phyloP scores from a whole-genome alignment of 2,888 invertebrate genomes.

The Rosalia funebris region DNA sequence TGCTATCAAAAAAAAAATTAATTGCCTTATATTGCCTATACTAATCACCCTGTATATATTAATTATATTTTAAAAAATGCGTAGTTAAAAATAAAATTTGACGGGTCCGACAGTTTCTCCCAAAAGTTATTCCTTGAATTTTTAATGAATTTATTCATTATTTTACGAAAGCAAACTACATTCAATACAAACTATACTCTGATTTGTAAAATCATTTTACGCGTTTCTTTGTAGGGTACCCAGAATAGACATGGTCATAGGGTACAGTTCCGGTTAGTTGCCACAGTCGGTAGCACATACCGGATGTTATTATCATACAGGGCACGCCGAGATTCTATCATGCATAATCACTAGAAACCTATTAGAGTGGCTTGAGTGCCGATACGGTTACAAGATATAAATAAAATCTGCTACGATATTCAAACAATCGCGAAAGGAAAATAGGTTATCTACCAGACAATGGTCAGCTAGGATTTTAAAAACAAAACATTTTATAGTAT shows the following conservation, averaged over 20 bases:
- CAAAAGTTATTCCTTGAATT: too few species aligned
- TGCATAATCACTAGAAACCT: conserved; percentile 18
- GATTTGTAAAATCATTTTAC: conserved; percentile 5
- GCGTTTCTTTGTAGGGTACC: conserved; percentile 7
- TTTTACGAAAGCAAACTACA: too few species aligned
- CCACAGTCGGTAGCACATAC: conserved; percentile 12
- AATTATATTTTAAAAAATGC: too few species aligned
- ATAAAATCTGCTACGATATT: conserved; percentile 12
- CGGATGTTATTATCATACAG: conserved; percentile 23
- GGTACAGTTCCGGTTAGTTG: conserved; percentile 18
- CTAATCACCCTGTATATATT: too few species aligned
- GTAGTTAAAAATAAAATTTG: too few species aligned
- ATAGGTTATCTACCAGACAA: neutral
- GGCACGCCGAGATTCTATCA: conserved; percentile 22
- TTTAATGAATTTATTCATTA: too few species aligned
- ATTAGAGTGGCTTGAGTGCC: conserved; percentile 21
- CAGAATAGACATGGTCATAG: conserved; percentile 16
- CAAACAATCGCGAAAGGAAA: conserved; percentile 5
- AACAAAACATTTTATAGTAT: too few species aligned
- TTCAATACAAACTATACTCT: too few species aligned
- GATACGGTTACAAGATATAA: conserved; percentile 8
- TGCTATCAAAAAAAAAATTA: too few species aligned
- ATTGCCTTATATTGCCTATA: too few species aligned
- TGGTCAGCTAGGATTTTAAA: neutral
- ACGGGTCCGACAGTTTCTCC: too few species aligned